Base-by-base conservation (phyloP, 2,113 vertebrate genomes). In the Panthera uncia region DNA sequence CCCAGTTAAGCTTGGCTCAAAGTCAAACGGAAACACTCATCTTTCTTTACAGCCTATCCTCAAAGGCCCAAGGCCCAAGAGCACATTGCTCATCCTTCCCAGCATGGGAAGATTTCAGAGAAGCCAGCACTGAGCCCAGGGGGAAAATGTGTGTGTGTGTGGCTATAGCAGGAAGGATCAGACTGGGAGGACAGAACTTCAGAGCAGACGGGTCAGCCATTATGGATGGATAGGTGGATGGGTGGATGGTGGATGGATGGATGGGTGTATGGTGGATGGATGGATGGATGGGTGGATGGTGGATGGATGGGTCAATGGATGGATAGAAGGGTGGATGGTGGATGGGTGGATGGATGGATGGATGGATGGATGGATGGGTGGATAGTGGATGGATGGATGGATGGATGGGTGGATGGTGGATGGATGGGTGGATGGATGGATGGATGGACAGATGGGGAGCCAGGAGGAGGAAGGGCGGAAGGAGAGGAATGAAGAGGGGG, bases 171-270 rank as follows among this genome's bases (percentile, higher is more conserved):
- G 25, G 19, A 2, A 63, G 52, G 23, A 23, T n/a, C 7, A 25
- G 52, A 21, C 18, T 1, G 0, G 15, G 27, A 5, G 8, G 31
- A 16, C 0, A 0, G 45, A 31, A 29, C 23, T 61, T 19, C 6
- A 3, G 38, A 15, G 13, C 4, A 27, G 45, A 80, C 4, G 31
- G 21, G 5, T 65, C 41, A 78, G 33, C 41, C 50, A 23, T 27
- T 41, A 48, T 7, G 15, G 48, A 89, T 61, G 9, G 33, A 45
- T 10, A 19, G 21, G 10, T 55, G 6, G n/a, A 0, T 21, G 38
- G 55, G 21, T 0, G 19, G 48, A 4, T 2, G 36, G 33, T 12
- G 15, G 29, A 16, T 1, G 11, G 3, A 41, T 41, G 6, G 41
- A 7, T 41, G 1, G 38, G 38, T 38, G 38, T 6, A 1, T 41